Evolutionary conservation across 2,113 vertebrate genomes (phyloP).

Genomic region (Podilymbus podiceps): DNA sequence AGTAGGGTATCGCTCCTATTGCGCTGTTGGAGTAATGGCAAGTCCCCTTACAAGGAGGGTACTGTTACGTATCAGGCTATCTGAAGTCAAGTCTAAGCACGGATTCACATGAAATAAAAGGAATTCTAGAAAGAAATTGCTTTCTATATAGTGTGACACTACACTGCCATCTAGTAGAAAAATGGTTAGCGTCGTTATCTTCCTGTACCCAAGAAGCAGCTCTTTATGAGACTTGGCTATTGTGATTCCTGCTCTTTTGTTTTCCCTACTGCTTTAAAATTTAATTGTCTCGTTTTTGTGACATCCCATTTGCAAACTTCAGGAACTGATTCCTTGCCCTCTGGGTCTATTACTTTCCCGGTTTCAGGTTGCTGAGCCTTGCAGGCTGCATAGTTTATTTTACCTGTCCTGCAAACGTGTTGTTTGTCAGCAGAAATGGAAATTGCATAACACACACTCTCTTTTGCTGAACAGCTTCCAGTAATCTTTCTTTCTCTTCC

Average conservation of each 20-base stretch:
- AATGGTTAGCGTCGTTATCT: conserved; percentile 38
- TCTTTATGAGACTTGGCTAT: conserved; percentile 36
- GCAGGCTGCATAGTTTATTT: neutral
- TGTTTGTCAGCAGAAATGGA: conserved; percentile 6
- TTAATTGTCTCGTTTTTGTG: neutral
- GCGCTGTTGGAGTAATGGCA: neutral
- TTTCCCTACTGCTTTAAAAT: neutral
- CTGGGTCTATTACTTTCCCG: neutral
- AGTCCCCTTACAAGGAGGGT: neutral
- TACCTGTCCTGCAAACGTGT: neutral
- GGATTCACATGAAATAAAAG: conserved; percentile 34
- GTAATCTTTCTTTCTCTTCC: neutral
- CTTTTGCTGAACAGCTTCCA: neutral
- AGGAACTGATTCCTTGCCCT: neutral
- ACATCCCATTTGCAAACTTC: neutral
- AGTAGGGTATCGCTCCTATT: neutral
- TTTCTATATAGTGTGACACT: conserved; percentile 43
- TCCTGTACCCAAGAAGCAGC: conserved; percentile 26
- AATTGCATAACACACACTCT: neutral
- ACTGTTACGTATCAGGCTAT: neutral
- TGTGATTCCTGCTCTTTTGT: conserved; percentile 33
- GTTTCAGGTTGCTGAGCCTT: neutral
- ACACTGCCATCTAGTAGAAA: conserved; percentile 75
- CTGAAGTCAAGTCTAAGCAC: conserved; percentile 35
- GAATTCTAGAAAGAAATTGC: conserved; percentile 4